Conservation (phyloP, 2,888 invertebrate genomes). For the Hydrotaea cyrtoneurina region DNA sequence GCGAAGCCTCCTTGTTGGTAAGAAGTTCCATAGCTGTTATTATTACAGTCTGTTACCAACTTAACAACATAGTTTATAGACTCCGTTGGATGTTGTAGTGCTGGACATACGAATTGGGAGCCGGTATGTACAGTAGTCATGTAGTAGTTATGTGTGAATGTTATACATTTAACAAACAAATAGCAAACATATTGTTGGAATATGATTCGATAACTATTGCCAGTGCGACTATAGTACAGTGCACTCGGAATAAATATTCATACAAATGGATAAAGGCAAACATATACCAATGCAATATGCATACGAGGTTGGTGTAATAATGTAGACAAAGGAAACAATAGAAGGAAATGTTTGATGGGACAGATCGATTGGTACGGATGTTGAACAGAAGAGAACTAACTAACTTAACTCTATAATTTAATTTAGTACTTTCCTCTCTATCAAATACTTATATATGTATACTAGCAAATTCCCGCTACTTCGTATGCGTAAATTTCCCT, state of each 20-base stretch:
- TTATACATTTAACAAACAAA: slow-evolving; percentile 57
- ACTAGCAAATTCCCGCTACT: too few species aligned
- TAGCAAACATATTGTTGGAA: slow-evolving; percentile 57
- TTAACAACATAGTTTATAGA: too few species aligned
- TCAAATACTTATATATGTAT: too few species aligned
- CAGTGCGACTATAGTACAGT: slow-evolving; percentile 44
- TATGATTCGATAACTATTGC: slow-evolving; percentile 63
- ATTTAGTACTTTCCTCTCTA: too few species aligned
- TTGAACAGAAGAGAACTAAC: too few species aligned
- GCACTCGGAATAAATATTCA: slow-evolving; percentile 27
- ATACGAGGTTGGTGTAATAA: neutral
- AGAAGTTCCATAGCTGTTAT: too few species aligned
- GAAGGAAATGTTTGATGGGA: neutral
- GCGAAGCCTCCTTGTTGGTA: too few species aligned
- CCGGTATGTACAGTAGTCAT: neutral
- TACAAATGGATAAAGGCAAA: slow-evolving; percentile 7
- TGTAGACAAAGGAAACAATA: neutral
- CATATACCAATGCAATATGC: neutral
- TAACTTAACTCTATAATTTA: too few species aligned
- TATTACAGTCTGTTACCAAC: too few species aligned
- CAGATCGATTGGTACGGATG: too few species aligned
- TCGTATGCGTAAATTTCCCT: too few species aligned
- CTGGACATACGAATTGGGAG: neutral
- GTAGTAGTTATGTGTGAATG: neutral
- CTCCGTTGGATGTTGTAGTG: too few species aligned